phyloP scores from a whole-genome alignment of 2,888 invertebrate species.

The Epiblema foenella region DNA sequence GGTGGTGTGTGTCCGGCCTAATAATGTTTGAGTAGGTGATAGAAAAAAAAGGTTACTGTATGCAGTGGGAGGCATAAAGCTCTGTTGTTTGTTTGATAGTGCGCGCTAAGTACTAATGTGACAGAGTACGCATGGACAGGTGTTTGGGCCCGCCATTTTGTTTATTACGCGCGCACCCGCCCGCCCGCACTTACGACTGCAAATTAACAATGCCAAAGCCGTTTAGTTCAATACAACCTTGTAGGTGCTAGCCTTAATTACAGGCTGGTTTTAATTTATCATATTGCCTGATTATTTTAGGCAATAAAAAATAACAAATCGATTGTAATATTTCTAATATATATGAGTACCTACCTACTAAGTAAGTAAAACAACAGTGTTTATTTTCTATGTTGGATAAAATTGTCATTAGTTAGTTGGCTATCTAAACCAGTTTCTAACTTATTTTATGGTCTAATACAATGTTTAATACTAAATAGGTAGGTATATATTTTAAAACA shows the following conservation, averaged over 20 bases:
- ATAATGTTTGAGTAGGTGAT: slow-evolving; percentile 80
- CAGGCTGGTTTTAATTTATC: slow-evolving; percentile 2
- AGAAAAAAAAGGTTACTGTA: slow-evolving; percentile 76
- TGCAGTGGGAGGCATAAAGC: slow-evolving; percentile 65
- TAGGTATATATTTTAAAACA: too few species aligned
- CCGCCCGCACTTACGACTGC: slow-evolving; percentile 36
- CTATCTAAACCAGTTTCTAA: too few species aligned
- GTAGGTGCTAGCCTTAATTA: slow-evolving; percentile 13
- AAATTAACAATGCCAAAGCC: slow-evolving; percentile 31
- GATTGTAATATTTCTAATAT: not conserved
- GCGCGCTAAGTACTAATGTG: slow-evolving; percentile 54
- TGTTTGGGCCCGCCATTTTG: slow-evolving; percentile 44
- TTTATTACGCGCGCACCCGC: slow-evolving; percentile 39
- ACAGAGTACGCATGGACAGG: slow-evolving; percentile 47
- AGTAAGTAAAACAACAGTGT: too few species aligned
- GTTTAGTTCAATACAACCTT: slow-evolving; percentile 12
- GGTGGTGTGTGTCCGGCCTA: slow-evolving; percentile 77
- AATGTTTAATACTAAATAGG: too few species aligned
- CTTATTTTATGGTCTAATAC: too few species aligned
- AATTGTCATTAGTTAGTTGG: too few species aligned
- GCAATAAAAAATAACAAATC: not conserved
- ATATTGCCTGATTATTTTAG: not conserved
- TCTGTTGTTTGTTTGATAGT: slow-evolving; percentile 66
- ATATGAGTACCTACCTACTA: too few species aligned
- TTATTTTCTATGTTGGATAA: too few species aligned